Conservation (phyloP, 2,113 vertebrate species). For the Sigmodon hispidus region DNA sequence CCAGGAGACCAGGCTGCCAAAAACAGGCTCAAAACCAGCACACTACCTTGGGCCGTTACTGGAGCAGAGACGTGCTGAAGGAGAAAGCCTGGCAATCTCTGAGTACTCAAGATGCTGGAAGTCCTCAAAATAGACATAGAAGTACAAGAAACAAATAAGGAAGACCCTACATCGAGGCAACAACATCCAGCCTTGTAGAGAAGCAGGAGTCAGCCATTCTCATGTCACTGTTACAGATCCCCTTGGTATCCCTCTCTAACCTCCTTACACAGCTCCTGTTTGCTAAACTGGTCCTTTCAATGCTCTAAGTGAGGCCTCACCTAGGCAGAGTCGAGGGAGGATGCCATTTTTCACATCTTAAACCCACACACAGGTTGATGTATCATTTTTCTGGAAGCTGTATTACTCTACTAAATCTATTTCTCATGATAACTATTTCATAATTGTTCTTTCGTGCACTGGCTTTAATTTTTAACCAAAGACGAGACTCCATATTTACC, state of each 20-base stretch:
- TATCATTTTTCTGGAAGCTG: not conserved
- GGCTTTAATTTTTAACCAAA: not conserved
- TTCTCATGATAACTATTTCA: not conserved
- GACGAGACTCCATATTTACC: not conserved
- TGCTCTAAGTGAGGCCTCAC: not conserved
- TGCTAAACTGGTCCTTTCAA: too few species aligned
- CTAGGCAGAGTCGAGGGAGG: not conserved
- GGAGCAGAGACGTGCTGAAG: not conserved
- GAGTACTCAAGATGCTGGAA: not conserved
- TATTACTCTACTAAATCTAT: not conserved
- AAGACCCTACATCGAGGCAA: not conserved
- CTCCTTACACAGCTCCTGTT: accelerated
- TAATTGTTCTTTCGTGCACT: not conserved
- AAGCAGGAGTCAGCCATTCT: too few species aligned
- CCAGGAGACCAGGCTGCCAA: not conserved
- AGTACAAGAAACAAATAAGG: not conserved
- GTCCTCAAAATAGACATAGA: not conserved
- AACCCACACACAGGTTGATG: accelerated
- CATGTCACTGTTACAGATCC: not conserved
- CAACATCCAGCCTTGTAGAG: not conserved
- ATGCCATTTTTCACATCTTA: not conserved
- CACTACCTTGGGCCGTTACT: too few species aligned
- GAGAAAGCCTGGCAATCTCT: not conserved
- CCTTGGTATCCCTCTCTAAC: accelerated
- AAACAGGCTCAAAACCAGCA: not conserved